These are phyloP conservation scores for Remorina albescens DNA, from an alignment of 2,797 vertebrate species.

Conservation along the genomic window DNA sequence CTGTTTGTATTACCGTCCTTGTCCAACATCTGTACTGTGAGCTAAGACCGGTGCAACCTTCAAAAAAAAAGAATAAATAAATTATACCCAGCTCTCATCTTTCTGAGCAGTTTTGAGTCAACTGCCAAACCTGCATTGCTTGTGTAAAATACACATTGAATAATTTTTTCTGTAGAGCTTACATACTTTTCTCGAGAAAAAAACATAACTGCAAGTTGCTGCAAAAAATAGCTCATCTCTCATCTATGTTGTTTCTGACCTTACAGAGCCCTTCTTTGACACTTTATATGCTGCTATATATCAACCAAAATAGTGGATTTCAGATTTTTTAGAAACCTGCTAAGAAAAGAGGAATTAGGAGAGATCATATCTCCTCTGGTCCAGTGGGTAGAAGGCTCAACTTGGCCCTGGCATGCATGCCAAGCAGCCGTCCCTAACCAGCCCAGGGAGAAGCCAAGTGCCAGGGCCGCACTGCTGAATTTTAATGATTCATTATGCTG, in stretches of 20 bases:
- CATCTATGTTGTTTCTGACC: conserved; percentile 1
- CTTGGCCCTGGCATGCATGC: conserved; percentile 86
- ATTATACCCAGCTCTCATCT: conserved; percentile 5
- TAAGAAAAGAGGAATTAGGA: conserved; percentile 54
- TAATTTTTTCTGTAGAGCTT: not conserved
- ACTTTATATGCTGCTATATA: not conserved
- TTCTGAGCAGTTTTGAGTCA: conserved; percentile 18
- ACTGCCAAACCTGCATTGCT: conserved; percentile 7
- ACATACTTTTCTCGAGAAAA: not conserved
- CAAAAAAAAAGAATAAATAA: too few species aligned
- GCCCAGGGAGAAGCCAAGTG: conserved; percentile 89
- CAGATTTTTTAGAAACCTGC: conserved; percentile 25
- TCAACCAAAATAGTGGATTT: conserved; percentile 18
- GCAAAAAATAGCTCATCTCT: not conserved
- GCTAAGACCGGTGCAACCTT: conserved; percentile 20
- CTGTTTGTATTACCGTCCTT: conserved; percentile 30
- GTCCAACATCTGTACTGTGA: conserved; percentile 55
- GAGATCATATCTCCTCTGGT: conserved; percentile 68
- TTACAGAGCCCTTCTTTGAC: not conserved
- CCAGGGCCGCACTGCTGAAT: conserved; percentile 93
- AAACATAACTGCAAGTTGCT: conserved; percentile 1
- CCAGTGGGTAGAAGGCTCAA: conserved; percentile 85
- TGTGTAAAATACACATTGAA: conserved; percentile 13
- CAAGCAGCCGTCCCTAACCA: conserved; percentile 84
- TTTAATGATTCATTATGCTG: conserved; percentile 98